Evolutionary conservation across 1,140 invertebrate species (phyloP).

Genomic region (Vanessa tameamea): DNA sequence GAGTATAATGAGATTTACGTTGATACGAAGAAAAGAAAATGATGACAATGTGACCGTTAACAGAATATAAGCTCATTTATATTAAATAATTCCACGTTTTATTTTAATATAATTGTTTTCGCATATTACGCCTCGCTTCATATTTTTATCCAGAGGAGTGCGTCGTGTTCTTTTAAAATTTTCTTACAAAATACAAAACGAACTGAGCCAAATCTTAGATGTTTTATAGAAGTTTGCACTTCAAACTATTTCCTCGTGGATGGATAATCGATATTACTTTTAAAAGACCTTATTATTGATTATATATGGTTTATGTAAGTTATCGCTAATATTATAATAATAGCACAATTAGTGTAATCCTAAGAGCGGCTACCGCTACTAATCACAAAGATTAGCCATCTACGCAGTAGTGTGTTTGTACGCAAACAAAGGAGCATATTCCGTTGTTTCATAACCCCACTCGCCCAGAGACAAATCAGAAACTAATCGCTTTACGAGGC

Average conservation of each 20-base stretch:
- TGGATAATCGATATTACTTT: too few species aligned
- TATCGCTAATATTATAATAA: background rate
- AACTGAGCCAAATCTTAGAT: too few species aligned
- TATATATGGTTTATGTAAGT: background rate
- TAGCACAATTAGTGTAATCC: too few species aligned
- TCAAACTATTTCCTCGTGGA: too few species aligned
- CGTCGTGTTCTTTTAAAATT: too few species aligned
- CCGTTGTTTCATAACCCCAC: too few species aligned
- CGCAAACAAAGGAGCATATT: too few species aligned
- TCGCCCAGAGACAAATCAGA: too few species aligned
- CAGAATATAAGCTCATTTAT: background rate
- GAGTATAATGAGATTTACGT: background rate
- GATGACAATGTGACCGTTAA: background rate
- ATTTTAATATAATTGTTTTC: background rate
- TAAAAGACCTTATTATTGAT: background rate
- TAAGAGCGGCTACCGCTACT: background rate
- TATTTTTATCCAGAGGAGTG: background rate
- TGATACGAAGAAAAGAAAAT: slow-evolving; percentile 3
- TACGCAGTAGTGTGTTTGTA: too few species aligned
- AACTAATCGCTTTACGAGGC: too few species aligned
- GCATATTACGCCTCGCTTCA: background rate
- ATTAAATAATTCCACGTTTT: background rate
- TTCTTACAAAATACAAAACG: too few species aligned
- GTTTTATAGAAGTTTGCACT: too few species aligned
- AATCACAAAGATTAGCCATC: background rate